Evolutionary conservation across 2,113 vertebrate genomes (phyloP).

Genomic region (Bubalus kerabau): DNA sequence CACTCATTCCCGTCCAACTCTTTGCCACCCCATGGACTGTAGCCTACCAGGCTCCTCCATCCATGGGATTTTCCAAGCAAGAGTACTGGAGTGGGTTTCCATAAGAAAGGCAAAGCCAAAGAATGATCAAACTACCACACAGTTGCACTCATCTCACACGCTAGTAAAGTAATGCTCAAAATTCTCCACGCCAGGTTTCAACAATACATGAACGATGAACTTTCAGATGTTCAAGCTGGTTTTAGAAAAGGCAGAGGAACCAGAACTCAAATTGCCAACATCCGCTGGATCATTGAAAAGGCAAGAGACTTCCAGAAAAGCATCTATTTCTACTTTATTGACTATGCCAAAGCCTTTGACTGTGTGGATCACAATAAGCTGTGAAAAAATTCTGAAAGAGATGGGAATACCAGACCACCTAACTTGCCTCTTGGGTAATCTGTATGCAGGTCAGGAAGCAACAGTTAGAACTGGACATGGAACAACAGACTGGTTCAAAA

Average conservation of each 20-base stretch:
- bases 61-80: neutral
- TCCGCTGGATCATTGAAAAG: accelerated
- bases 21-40: neutral
- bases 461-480: neutral
- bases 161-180: neutral
- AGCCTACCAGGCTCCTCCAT: neutral
- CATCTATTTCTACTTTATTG: neutral
- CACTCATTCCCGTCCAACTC: accelerated
- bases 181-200: neutral
- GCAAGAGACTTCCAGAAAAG: neutral
- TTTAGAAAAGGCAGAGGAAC: neutral
- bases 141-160: neutral
- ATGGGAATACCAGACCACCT: neutral
- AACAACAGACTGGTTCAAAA: neutral
- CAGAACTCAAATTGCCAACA: neutral
- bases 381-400: neutral
- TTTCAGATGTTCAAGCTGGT: neutral
- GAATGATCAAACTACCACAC: neutral
- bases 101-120: neutral
- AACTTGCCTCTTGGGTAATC: neutral
- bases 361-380: neutral
- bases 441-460: neutral
- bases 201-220: neutral
- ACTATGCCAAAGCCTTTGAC: neutral
- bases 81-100: neutral